Evolutionary conservation across 1,140 invertebrate genomes (phyloP).

Genomic region (Popillia japonica): DNA sequence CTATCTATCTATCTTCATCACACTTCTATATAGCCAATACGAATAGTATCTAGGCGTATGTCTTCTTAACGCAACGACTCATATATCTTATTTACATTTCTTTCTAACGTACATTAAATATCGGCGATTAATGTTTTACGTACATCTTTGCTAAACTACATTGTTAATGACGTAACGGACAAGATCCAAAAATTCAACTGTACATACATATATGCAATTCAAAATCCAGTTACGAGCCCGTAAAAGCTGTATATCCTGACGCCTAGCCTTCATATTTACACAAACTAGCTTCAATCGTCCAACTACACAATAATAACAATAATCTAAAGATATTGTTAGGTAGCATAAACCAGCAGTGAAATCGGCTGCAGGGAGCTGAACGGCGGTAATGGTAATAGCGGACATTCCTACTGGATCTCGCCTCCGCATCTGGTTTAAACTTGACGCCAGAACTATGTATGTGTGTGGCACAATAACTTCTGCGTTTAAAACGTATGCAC

Average conservation of each 20-base stretch:
- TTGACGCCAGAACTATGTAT: background rate
- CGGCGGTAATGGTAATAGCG: background rate
- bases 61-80: too few relatives aligned
- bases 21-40: too few relatives aligned
- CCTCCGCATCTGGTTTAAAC: background rate
- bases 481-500: background rate
- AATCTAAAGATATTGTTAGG: background rate
- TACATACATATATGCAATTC: too few relatives aligned
- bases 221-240: too few relatives aligned
- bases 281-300: background rate
- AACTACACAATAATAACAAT: constrained; percentile 1
- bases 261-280: background rate
- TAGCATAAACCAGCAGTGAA: background rate
- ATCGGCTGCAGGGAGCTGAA: background rate
- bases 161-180: too few relatives aligned
- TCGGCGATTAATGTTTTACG: too few relatives aligned
- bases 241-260: background rate
- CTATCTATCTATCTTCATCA: too few relatives aligned
- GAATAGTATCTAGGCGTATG: too few relatives aligned
- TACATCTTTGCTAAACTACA: too few relatives aligned
- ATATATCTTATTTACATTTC: too few relatives aligned
- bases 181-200: too few relatives aligned
- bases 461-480: background rate
- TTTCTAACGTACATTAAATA: too few relatives aligned
- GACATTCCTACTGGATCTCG: background rate